Percentiles rank a stretch among this genome's conserved stretches.
phyloP scores from a whole-genome alignment of 2,797 vertebrate species.

The Salarias fasciatus region DNA sequence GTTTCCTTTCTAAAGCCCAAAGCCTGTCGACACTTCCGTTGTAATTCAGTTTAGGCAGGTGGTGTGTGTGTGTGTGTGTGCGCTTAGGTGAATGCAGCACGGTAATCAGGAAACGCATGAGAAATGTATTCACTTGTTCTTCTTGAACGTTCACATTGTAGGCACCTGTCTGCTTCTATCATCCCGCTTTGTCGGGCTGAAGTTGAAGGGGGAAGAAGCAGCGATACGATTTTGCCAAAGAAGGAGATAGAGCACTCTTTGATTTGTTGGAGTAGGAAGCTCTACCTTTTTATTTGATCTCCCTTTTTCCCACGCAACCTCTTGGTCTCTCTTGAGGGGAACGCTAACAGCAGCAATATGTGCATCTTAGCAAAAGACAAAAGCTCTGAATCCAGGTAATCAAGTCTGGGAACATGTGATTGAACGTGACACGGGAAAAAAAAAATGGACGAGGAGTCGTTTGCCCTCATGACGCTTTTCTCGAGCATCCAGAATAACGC shows the following conservation, averaged over 20 bases:
- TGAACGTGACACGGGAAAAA: constrained; percentile 52
- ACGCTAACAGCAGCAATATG: constrained; percentile 44
- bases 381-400: constrained; percentile 61
- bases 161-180: constrained; percentile 57
- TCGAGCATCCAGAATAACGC: constrained; percentile 5
- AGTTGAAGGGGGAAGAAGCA: constrained; percentile 40
- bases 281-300: constrained; percentile 48
- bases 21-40: constrained; percentile 18
- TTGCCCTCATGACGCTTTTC: constrained; percentile 13
- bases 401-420: constrained; percentile 65
- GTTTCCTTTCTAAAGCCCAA: constrained; percentile 35
- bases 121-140: constrained; percentile 38
- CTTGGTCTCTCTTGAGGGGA: constrained; percentile 3
- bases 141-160: constrained; percentile 43
- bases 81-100: constrained; percentile 23
- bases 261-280: constrained; percentile 50
- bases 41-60: constrained; percentile 33
- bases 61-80: constrained; percentile 1
- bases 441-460: constrained; percentile 21
- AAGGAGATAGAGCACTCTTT: constrained; percentile 36
- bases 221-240: constrained; percentile 18
- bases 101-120: constrained; percentile 56
- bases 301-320: constrained; percentile 37
- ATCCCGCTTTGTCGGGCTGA: constrained; percentile 36
- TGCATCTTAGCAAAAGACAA: constrained; percentile 59